Evolutionary conservation across 2,113 vertebrate genomes (phyloP).

Genomic region (Mobula hypostoma): DNA sequence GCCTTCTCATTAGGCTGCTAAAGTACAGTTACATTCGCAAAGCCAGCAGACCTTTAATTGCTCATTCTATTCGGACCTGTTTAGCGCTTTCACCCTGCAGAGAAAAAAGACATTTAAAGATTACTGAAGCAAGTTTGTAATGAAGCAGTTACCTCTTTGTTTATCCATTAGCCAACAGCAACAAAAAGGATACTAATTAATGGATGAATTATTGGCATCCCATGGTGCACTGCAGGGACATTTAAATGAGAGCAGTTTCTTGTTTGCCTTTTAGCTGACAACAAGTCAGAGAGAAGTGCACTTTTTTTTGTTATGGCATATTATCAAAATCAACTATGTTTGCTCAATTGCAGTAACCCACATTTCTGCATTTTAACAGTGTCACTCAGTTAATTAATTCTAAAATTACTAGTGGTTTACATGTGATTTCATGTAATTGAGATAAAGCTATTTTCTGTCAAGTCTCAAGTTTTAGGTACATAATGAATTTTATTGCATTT

Average conservation of each 20-base stretch:
- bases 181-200: conserved; percentile 76
- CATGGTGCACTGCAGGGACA: conserved; percentile 71
- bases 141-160: conserved; percentile 61
- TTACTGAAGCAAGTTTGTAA: conserved; percentile 63
- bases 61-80: conserved; percentile 50
- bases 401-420: background rate
- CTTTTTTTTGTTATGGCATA: conserved; percentile 74
- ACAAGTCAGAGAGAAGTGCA: conserved; percentile 65
- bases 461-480: background rate
- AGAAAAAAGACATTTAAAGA: conserved; percentile 61
- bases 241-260: conserved; percentile 67
- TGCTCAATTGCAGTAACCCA: background rate
- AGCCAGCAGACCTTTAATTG: conserved; percentile 52
- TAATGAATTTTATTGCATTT: background rate
- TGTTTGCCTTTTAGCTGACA: conserved; percentile 58
- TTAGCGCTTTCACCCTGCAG: conserved; percentile 55
- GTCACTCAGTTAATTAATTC: background rate
- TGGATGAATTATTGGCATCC: conserved; percentile 77
- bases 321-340: conserved; percentile 53
- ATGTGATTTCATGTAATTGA: background rate
- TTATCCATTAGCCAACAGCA: conserved; percentile 64
- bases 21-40: conserved; percentile 42
- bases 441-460: background rate
- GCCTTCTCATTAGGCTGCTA: conserved; percentile 49
- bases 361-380: background rate